Conservation (phyloP, 2,113 vertebrate species). For the Toxotes jaculatrix region DNA sequence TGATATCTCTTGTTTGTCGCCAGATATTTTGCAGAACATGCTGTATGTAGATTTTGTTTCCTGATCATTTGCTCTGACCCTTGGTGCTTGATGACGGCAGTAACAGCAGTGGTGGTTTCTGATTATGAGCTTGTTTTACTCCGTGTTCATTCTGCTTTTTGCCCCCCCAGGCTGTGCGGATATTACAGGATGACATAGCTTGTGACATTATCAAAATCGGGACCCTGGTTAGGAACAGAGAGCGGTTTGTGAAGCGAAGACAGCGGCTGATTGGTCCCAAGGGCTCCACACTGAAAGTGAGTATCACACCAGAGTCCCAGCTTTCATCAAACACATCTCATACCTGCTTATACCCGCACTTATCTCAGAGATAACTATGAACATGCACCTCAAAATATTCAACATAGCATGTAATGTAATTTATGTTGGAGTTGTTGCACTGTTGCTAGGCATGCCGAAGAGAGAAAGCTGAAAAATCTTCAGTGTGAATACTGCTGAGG, state of each 20-base stretch:
- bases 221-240: conserved; percentile 92
- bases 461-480: too few relatives aligned
- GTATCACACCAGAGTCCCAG: not conserved
- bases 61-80: not conserved
- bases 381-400: too few relatives aligned
- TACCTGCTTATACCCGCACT: not conserved
- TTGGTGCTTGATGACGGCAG: not conserved
- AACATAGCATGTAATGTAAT: too few relatives aligned
- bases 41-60: not conserved
- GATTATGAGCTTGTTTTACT: not conserved
- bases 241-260: conserved; percentile 95
- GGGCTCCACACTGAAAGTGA: conserved; percentile 96
- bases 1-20: not conserved
- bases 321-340: not conserved
- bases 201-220: conserved; percentile 99
- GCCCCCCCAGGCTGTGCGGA: conserved; percentile 89
- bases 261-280: conserved; percentile 96
- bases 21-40: not conserved
- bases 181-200: conserved; percentile 93
- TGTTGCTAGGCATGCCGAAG: too few relatives aligned
- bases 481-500: not conserved
- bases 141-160: not conserved
- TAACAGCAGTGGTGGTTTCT: not conserved
- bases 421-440: too few relatives aligned
- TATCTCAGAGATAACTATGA: not conserved